Conservation (phyloP, 2,797 vertebrate species). For the Anas capensis region DNA sequence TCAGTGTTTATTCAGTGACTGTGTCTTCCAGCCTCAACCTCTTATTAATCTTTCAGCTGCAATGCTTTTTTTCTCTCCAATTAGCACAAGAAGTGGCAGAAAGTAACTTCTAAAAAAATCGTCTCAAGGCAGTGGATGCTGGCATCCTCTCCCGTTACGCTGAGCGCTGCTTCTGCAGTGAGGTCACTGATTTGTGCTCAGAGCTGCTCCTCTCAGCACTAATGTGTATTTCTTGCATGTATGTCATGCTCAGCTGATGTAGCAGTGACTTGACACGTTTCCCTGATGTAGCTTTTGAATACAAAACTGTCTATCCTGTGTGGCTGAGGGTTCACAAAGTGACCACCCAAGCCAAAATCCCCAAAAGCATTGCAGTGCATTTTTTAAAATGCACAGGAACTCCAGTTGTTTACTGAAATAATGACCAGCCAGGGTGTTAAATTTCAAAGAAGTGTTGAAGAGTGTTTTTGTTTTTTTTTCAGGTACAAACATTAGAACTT, state of each 20-base stretch:
- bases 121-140: not conserved
- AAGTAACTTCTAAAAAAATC: not conserved
- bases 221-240: fast-evolving
- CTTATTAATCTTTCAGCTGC: not conserved
- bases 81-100: not conserved
- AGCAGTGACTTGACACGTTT: not conserved
- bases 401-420: not conserved
- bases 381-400: not conserved
- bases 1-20: not conserved
- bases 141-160: not conserved
- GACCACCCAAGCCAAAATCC: not conserved
- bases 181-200: not conserved
- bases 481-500: not conserved
- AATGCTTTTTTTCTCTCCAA: not conserved
- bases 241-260: not conserved
- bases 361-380: not conserved
- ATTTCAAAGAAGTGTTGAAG: not conserved
- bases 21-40: not conserved
- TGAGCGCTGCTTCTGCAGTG: not conserved
- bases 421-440: not conserved
- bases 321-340: not conserved
- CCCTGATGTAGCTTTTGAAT: not conserved
- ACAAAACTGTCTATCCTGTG: not conserved
- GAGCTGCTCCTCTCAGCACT: not conserved
- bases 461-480: not conserved